These are phyloP conservation scores for Megaceryle torquata DNA, from an alignment of 2,113 vertebrate genomes.

Conservation along the genomic window DNA sequence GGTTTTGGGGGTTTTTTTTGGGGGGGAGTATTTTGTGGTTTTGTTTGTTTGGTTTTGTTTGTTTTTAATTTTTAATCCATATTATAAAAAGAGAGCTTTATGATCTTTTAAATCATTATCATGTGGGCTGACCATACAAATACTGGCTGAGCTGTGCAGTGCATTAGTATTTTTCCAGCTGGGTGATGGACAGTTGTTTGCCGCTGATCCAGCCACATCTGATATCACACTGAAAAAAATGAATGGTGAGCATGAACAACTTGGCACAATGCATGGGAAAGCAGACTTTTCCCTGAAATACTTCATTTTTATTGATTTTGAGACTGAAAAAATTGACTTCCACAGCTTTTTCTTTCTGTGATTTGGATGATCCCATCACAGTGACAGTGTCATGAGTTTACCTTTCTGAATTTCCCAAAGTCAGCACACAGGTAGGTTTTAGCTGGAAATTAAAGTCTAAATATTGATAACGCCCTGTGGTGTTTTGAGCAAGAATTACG, in stretches of 20 bases:
- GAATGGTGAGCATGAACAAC: not conserved
- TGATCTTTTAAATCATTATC: not conserved
- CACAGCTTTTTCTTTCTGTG: not conserved
- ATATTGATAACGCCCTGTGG: not conserved
- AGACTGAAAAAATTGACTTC: not conserved
- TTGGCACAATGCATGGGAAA: not conserved
- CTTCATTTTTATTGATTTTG: not conserved
- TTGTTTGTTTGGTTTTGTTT: too few species aligned
- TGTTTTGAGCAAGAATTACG: not conserved
- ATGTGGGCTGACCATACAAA: not conserved
- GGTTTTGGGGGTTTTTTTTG: too few species aligned
- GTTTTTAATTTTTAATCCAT: not conserved
- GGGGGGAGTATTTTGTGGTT: too few species aligned
- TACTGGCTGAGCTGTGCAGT: not conserved
- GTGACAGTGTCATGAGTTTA: not conserved
- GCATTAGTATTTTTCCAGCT: not conserved
- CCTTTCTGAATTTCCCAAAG: not conserved
- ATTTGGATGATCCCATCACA: not conserved
- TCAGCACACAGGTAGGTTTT: not conserved
- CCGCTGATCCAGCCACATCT: not conserved
- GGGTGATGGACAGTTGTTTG: not conserved
- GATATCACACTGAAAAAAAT: not conserved
- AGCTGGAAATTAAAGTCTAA: not conserved
- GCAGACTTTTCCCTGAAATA: not conserved
- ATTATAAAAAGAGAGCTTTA: not conserved